Evolutionary conservation across 2,888 invertebrate species (phyloP).

Genomic region (Cryptocephalus primarius): DNA sequence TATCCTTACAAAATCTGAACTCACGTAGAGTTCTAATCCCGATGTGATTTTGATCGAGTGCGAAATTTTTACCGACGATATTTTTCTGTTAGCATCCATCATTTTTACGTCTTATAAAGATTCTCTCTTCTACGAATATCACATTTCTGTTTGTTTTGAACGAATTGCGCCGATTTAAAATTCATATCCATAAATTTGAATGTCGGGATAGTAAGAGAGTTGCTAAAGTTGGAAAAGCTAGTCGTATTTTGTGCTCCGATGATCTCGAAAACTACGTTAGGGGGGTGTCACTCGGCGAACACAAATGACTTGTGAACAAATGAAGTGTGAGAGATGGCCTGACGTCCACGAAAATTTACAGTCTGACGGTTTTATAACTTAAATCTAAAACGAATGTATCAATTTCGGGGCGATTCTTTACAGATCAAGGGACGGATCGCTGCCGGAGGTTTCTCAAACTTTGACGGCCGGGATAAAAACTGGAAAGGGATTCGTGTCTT

Average conservation of each 20-base stretch:
- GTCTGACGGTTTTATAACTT: constrained; percentile 28
- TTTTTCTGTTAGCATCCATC: too few relatives aligned
- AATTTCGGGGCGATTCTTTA: constrained; percentile 19
- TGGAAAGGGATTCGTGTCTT: too few relatives aligned
- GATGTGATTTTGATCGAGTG: too few relatives aligned
- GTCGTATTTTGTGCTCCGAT: constrained; percentile 36
- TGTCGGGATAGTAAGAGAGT: constrained; percentile 14
- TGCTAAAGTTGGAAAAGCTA: constrained; percentile 27
- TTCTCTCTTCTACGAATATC: too few relatives aligned
- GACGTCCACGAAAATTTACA: constrained; percentile 30
- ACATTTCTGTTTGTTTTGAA: too few relatives aligned
- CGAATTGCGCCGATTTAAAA: constrained; percentile 5
- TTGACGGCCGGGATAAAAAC: too few relatives aligned
- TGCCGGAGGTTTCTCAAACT: background rate
- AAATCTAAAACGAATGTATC: constrained; percentile 30
- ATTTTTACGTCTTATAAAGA: too few relatives aligned
- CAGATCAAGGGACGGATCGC: background rate
- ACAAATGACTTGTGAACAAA: constrained; percentile 30
- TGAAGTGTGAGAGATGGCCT: constrained; percentile 34
- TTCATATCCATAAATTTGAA: constrained; percentile 18
- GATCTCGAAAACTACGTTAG: constrained; percentile 34
- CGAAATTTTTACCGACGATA: too few relatives aligned
- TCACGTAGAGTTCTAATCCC: too few relatives aligned
- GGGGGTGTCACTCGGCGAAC: constrained; percentile 21
- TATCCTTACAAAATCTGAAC: too few relatives aligned